A percentile compares a stretch with the other conserved stretches of the same genome.
These are phyloP conservation scores for Poeciliopsis infans DNA, from an alignment of 2,797 vertebrate genomes.

Conservation along the genomic window DNA sequence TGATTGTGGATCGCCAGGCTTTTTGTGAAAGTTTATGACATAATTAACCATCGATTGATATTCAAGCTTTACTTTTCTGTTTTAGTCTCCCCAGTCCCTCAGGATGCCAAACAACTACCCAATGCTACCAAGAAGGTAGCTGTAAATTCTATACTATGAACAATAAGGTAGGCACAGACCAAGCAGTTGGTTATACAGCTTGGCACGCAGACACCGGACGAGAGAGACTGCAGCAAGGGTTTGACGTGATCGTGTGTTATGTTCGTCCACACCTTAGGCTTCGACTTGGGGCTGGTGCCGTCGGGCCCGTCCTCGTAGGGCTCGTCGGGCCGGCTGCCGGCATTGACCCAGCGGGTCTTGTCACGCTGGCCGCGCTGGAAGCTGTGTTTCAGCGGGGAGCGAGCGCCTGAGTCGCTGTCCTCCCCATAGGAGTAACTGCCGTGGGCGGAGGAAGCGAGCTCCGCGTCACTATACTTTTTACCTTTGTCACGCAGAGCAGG, in stretches of 20 bases:
- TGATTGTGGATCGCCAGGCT: neutral
- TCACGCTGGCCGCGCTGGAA: constrained; percentile 99
- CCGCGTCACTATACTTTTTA: constrained; percentile 96
- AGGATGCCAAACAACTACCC: constrained; percentile 86
- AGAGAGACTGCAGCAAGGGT: constrained; percentile 99
- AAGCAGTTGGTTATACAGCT: constrained; percentile 99
- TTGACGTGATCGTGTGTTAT: constrained; percentile 99
- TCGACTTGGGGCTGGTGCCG: constrained; percentile 98
- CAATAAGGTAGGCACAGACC: constrained; percentile 99
- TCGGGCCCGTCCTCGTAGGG: constrained; percentile 93
- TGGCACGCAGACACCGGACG: constrained; percentile 99
- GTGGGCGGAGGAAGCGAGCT: constrained; percentile 89
- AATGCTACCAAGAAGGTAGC: constrained; percentile 78
- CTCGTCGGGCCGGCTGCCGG: constrained; percentile 89
- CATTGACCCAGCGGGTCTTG: constrained; percentile 97
- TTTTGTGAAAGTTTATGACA: neutral
- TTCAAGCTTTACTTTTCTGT: neutral
- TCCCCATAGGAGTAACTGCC: constrained; percentile 90
- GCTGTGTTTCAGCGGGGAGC: constrained; percentile 99
- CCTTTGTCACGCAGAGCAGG: constrained; percentile 95
- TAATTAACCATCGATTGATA: neutral
- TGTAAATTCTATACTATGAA: constrained; percentile 95
- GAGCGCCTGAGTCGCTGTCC: constrained; percentile 94
- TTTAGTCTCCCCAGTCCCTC: constrained; percentile 74
- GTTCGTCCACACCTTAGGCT: constrained; percentile 99